A percentile compares a stretch with the other conserved stretches of the same genome.
Conservation (phyloP, 1,140 invertebrate species). For the Bombus confusus region DNA sequence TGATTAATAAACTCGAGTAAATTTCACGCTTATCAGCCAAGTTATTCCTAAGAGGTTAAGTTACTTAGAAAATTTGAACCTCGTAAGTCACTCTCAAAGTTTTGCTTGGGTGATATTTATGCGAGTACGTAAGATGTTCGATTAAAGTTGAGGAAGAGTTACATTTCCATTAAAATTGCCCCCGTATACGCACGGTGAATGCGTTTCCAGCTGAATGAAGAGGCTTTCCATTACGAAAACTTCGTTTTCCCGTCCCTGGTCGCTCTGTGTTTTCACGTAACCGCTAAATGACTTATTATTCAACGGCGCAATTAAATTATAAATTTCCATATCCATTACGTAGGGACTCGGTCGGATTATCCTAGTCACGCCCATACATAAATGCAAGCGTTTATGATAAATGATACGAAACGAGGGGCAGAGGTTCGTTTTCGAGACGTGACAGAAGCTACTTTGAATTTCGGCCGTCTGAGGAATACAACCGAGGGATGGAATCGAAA, state of each 20-base stretch:
- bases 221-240: conserved; percentile 58
- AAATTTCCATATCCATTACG: conserved; percentile 66
- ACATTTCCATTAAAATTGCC: conserved; percentile 38
- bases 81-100: conserved; percentile 7
- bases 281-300: conserved; percentile 60
- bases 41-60: neutral
- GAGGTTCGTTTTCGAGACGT: neutral
- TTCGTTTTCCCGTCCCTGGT: conserved; percentile 10
- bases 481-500: neutral
- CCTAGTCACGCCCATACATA: conserved; percentile 19
- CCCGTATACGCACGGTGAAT: conserved; percentile 17
- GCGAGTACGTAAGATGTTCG: conserved; percentile 31
- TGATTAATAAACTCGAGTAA: neutral
- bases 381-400: conserved; percentile 12
- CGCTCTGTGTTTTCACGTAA: conserved; percentile 43
- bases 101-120: conserved; percentile 25
- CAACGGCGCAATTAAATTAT: conserved; percentile 65
- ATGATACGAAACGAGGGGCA: neutral
- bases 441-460: conserved; percentile 11
- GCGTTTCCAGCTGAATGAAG: conserved; percentile 32
- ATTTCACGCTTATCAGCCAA: neutral
- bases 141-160: conserved; percentile 36
- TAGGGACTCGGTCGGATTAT: neutral
- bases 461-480: neutral
- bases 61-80: neutral